Evolutionary conservation across 2,113 vertebrate species (phyloP).

Genomic region (Indri indri): DNA sequence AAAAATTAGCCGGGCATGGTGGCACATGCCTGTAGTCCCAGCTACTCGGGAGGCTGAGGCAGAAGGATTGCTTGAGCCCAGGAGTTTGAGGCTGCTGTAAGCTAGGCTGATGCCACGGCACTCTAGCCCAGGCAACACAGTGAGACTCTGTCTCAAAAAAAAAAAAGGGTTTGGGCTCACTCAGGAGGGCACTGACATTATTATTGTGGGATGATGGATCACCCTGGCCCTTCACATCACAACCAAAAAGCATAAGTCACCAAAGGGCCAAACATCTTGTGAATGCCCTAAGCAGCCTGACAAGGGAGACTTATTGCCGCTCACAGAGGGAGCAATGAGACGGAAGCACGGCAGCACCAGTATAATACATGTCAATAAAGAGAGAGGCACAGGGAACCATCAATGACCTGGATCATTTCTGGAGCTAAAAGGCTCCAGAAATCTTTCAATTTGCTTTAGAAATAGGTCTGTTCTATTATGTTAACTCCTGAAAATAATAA

Average conservation of each 20-base stretch:
- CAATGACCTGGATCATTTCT: not conserved
- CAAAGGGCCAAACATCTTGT: conserved; percentile 55
- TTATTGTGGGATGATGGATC: conserved; percentile 58
- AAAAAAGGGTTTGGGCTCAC: not conserved
- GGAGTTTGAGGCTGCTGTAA: no score
- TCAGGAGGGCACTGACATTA: conserved; percentile 45
- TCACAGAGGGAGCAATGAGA: not conserved
- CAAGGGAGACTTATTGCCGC: not conserved
- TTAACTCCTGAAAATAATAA: conserved; percentile 29
- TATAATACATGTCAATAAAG: not conserved
- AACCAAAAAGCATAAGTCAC: conserved; percentile 53
- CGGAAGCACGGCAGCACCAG: not conserved
- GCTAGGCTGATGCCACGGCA: no score
- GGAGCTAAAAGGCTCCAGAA: not conserved
- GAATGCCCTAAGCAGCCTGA: conserved; percentile 9
- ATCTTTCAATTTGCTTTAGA: conserved; percentile 21
- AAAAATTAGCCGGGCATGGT: no score
- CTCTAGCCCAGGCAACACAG: no score
- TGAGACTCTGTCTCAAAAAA: no score
- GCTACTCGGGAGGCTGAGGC: no score
- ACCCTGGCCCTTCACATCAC: not conserved
- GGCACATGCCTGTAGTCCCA: no score
- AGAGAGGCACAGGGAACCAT: not conserved
- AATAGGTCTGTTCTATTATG: not conserved
- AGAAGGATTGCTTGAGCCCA: no score